A percentile compares a stretch with the other conserved stretches of the same genome.
Evolutionary conservation across 1,140 invertebrate species (phyloP).

Genomic region (Drosophila biarmipes): DNA sequence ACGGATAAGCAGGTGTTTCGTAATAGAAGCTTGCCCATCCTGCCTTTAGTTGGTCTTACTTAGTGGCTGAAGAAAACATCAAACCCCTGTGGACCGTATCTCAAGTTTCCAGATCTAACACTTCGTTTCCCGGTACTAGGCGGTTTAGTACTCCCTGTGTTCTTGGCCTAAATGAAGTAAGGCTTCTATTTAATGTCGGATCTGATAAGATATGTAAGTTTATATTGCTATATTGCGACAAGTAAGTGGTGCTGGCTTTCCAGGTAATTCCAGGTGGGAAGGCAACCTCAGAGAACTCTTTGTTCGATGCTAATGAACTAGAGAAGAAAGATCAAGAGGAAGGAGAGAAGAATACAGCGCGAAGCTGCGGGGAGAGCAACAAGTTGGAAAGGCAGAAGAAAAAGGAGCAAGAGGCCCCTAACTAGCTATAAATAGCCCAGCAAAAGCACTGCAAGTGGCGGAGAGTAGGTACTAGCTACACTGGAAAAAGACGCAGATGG

Average conservation of each 20-base stretch:
- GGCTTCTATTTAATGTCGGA: constrained; percentile 10
- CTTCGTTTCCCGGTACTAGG: constrained; percentile 12
- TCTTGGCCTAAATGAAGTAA: constrained; percentile 4
- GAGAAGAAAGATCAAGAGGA: constrained; percentile 4
- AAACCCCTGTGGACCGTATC: neutral
- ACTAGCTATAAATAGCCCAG: constrained; percentile 38
- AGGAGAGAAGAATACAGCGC: constrained; percentile 12
- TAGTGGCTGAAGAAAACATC: neutral
- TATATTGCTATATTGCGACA: neutral
- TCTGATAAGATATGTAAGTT: constrained; percentile 18
- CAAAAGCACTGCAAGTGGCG: constrained; percentile 11
- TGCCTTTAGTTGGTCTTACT: neutral
- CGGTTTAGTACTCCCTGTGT: neutral
- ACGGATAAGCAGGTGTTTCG: neutral
- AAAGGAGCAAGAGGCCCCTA: constrained; percentile 14
- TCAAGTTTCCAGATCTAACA: neutral
- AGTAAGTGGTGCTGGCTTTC: constrained; percentile 12
- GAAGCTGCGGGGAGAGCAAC: constrained; percentile 12
- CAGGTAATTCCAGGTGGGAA: constrained; percentile 30
- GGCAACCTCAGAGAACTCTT: constrained; percentile 23
- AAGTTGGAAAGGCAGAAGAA: constrained; percentile 27
- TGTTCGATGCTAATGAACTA: constrained; percentile 44
- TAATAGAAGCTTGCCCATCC: neutral
- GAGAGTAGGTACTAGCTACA: constrained; percentile 10
- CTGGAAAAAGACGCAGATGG: neutral